Evolutionary conservation across 2,888 invertebrate species (phyloP).

Genomic region (Luperina testacea): DNA sequence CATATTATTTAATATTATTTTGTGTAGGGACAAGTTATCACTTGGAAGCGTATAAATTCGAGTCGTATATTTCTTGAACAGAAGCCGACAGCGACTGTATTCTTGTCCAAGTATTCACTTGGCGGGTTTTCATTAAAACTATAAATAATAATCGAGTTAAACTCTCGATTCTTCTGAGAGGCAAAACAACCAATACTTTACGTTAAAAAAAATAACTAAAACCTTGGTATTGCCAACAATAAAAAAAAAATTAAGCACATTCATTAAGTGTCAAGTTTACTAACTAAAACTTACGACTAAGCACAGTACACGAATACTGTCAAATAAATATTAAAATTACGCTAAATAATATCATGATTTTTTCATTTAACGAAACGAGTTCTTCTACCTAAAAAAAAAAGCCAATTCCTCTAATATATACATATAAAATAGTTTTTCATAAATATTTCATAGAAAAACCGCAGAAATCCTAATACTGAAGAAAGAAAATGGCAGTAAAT

Average conservation of each 20-base stretch:
- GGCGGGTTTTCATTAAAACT: slow-evolving; percentile 11
- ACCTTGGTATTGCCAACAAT: slow-evolving; percentile 41
- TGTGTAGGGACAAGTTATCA: slow-evolving; percentile 13
- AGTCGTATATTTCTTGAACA: slow-evolving; percentile 38
- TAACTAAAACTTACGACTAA: slow-evolving; percentile 55
- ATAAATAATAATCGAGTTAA: slow-evolving; percentile 28
- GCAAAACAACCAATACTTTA: slow-evolving; percentile 44
- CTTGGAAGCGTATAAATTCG: slow-evolving; percentile 52
- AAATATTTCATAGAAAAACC: slow-evolving; percentile 54
- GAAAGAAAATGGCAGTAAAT: slow-evolving; percentile 73
- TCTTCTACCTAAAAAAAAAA: slow-evolving; percentile 44
- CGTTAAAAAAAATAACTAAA: slow-evolving; percentile 45
- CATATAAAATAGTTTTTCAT: slow-evolving; percentile 57
- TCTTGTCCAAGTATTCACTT: slow-evolving; percentile 7
- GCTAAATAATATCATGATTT: slow-evolving; percentile 71
- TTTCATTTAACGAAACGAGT: slow-evolving; percentile 59
- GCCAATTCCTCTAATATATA: slow-evolving; percentile 67
- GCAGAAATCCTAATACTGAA: slow-evolving; percentile 73
- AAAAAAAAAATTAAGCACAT: slow-evolving; percentile 64
- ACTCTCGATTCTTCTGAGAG: slow-evolving; percentile 29
- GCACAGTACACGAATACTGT: slow-evolving; percentile 73
- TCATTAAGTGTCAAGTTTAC: slow-evolving; percentile 58
- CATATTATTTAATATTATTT: slow-evolving; percentile 32
- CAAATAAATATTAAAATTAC: slow-evolving; percentile 74
- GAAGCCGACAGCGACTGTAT: slow-evolving; percentile 28